Evolutionary conservation across 2,797 vertebrate genomes (phyloP), one percentile per base, ranked within the genome.

Genomic region (Phyllotis vaccarum): DNA sequence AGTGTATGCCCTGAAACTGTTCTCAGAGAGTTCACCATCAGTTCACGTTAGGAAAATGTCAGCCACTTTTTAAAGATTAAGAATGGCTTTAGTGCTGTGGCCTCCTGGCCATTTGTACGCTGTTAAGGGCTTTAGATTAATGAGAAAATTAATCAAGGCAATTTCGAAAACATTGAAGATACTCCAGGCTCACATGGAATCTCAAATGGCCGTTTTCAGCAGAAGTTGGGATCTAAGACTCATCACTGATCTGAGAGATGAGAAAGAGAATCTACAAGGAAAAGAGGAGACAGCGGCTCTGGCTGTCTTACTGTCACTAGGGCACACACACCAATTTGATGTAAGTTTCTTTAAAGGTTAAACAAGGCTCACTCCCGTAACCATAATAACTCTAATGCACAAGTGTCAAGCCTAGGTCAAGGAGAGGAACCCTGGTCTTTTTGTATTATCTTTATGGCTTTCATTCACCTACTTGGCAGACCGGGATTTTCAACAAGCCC

Each of bases 101-200:
- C 29, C 80, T 93, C 90, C 43, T 81, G 58, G 76, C 54, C 58
- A 56, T 90, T 66, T 91, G 70, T 70, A 62, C 70, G 27, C 87
- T 86, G 74, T 88, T 76, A 46, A 0, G 49, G 68, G 74, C 83
- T 87, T 87, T 34, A 52, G 80, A 91, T 58, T 95, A 60, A 82
- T 64, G 60, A 96, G 66, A 83, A 96, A 96, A 80, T 92, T 46
- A 93, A 60, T 80, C 43, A 54, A 91, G 60, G 46, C 43, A 70
- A 86, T 83, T 87, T 82, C 19, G 16, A 58, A 93, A 95, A 85
- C 83, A 72, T 10, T 46, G 21, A 60, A 22, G 76, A 96, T 74
- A 90, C 70, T 86, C 91, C 40, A 0, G 95, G 95, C 24, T 43
- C 89, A 97, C 96, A 93, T 21, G 29, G 85, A 91, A 76, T 94